Evolutionary conservation across 2,888 invertebrate species (phyloP), one percentile per base, ranked within the genome.

Genomic region (Heliconius hortense): DNA sequence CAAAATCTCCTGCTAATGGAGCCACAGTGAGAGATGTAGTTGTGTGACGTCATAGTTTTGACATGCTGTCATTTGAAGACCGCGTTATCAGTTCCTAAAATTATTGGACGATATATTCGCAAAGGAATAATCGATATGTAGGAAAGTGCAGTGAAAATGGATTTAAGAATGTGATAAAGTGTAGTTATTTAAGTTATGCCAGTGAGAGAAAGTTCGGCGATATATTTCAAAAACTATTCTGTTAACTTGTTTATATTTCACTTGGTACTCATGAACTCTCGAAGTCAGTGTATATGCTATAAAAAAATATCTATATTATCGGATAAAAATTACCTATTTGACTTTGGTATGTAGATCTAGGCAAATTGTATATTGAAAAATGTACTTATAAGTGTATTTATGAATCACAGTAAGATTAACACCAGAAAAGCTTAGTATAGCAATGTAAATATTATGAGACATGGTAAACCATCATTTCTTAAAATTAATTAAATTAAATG

Each of bases 1-100:
- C 95, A 18, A 90, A 94, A 76, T 89, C 90, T 71, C 89, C 93
- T 62, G 86, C 88, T 79, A 94, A 91, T 79, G 93, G 91, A 70
- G 83, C 88, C 21, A 87, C 88, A 76, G 86, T 93, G 8, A 90
- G 94, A 78, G 95, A 95, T 84, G 95, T 95, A 80, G 95, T 95
- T 79, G 96, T 96, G 94, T 96, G 96, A 95, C 95, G 95, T 90
- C 95, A 95, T 87, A 95, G 95, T 88, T 94, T 94, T 84, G 95
- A 95, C 85, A 92, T 94, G 91, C 91, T 95, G 87, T 94, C 94
- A 83, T 87, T 93, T 81, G 94, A 94, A 89, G 92, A 94, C 91
- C 93, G 94, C 89, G 89, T 91, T 88, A 90, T 92, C 89, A 94
- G 94, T 94, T 94, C 94, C 94, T 94, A 94, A 93, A 88, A 84